Evolutionary conservation across 2,888 invertebrate species (phyloP), one percentile per base, ranked within the genome.

Genomic region (Eupelmus urozonus): DNA sequence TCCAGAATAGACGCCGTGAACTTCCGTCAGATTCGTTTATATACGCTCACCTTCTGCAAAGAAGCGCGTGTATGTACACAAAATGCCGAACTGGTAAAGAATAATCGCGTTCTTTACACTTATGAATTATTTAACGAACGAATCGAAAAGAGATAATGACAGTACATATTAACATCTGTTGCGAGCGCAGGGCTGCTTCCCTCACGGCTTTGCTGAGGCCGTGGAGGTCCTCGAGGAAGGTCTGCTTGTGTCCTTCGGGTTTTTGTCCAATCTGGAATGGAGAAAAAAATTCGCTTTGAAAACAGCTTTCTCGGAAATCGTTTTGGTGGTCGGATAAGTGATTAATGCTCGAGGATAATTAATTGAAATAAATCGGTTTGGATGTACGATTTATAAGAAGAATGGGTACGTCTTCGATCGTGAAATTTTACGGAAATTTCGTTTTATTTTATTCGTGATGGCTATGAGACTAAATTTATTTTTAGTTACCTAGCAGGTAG

Each of bases 171-270:
- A 34, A 34, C 34, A 34, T 34, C 34, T 34, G 9, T 5, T 34
- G 45, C 34, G 34, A 34, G 34, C 3, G 3, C 9, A 3, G 34
- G 2, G 45, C 16, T 45, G 4, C 16, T 45, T 13, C 16, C 13
- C 13, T 45, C 16, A 45, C 18, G 70, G 59, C 34, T 55, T 72
- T 1, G 69, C 59, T 1, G 73, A 86, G 76, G 84, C 85, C 59
- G 84, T 84, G 16, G 89, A 89, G 49, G 85, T 87, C 74, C 89
- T 87, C 25, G 89, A 89, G 16, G 88, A 83, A 60, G 89, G 88
- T 80, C 88, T 86, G 73, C 85, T 88, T 57, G 83, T 82, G 51
- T 87, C 87, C 20, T 84, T 84, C 5, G 84, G 83, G 40, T 84
- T 89, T 82, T 84, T 88, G 71, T 89, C 87, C 74, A 86, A 79